Conservation (phyloP, 2,888 invertebrate genomes). For the Nudaria mundana region DNA sequence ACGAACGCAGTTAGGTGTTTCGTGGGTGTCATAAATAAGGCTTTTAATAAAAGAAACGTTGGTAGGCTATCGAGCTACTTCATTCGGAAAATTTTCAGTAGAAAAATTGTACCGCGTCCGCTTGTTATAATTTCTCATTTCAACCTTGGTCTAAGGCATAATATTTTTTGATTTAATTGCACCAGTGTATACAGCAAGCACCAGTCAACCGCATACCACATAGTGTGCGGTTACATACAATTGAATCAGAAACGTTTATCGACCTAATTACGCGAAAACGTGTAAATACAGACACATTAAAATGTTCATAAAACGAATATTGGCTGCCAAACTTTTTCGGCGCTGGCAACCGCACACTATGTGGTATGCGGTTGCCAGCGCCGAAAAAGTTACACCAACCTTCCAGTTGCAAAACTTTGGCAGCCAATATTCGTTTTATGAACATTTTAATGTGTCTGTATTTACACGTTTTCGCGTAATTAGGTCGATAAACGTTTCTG, state of each 20-base stretch:
- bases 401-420: conserved; percentile 6
- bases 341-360: background rate
- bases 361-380: background rate
- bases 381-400: conserved; percentile 1
- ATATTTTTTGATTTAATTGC: background rate
- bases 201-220: conserved; percentile 1
- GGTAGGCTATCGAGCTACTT: too few relatives aligned
- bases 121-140: too few relatives aligned
- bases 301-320: conserved; percentile 14
- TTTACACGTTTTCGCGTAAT: conserved; percentile 9
- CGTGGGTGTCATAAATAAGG: too few relatives aligned
- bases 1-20: too few relatives aligned
- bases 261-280: conserved; percentile 14
- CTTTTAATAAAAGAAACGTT: too few relatives aligned
- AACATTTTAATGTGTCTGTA: conserved; percentile 8
- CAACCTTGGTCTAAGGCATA: too few relatives aligned
- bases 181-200: background rate
- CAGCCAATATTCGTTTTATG: conserved; percentile 12
- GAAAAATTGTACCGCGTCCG: too few relatives aligned
- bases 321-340: conserved; percentile 6
- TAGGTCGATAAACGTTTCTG: conserved; percentile 16
- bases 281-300: conserved; percentile 6
- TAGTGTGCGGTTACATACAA: background rate
- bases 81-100: too few relatives aligned
- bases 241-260: conserved; percentile 10